These are phyloP conservation scores for Diachasma alloeum DNA, from an alignment of 1,140 invertebrate species.

Conservation along the genomic window DNA sequence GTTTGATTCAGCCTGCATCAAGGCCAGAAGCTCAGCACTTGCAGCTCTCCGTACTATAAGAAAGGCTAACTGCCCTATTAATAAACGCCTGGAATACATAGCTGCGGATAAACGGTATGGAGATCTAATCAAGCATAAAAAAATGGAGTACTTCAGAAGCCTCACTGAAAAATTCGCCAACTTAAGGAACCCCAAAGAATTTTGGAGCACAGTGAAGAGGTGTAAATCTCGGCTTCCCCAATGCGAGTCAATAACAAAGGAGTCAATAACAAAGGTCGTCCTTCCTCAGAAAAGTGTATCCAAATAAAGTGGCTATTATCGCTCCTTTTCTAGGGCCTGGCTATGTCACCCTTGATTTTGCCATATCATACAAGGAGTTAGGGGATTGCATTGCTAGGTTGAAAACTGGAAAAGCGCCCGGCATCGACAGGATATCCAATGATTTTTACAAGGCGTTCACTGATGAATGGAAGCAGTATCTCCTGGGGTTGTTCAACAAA, in stretches of 20 bases:
- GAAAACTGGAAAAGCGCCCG: conserved; percentile 30
- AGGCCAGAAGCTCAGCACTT: not conserved
- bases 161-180: not conserved
- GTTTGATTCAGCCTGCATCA: not conserved
- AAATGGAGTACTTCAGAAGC: not conserved
- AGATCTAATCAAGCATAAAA: not conserved
- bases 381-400: not conserved
- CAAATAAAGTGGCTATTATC: not conserved
- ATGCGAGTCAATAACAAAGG: not conserved
- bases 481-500: conserved; percentile 20
- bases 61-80: not conserved
- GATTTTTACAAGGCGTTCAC: conserved; percentile 26
- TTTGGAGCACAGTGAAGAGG: not conserved
- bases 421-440: conserved; percentile 27
- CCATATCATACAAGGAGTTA: not conserved
- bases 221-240: not conserved
- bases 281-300: not conserved
- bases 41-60: not conserved
- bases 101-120: not conserved
- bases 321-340: not conserved
- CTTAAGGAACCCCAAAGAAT: not conserved
- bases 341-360: not conserved
- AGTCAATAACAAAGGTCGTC: not conserved
- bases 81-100: not conserved
- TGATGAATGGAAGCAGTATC: conserved; percentile 9